A percentile compares a stretch with the other conserved stretches of the same genome.
Conservation (phyloP, 2,797 vertebrate genomes). For the Malurus splendens region DNA sequence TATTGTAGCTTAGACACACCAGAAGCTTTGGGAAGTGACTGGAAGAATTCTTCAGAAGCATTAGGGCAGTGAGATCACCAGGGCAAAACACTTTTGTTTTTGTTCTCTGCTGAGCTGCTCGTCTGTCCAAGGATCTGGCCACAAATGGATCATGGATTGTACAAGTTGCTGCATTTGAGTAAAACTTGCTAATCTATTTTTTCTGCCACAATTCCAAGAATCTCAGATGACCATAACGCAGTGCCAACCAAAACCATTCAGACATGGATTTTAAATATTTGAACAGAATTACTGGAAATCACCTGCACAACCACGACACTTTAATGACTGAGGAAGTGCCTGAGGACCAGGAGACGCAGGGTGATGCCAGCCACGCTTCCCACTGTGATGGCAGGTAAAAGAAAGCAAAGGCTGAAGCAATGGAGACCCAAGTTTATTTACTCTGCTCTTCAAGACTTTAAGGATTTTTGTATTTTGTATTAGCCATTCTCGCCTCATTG, state of each 20-base stretch:
- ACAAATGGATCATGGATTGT: neutral
- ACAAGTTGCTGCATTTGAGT: neutral
- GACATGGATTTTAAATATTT: neutral
- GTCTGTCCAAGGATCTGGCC: neutral
- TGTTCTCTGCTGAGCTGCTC: neutral
- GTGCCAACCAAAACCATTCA: neutral
- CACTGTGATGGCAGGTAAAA: neutral
- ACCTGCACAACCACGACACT: rapidly evolving
- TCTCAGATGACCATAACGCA: neutral
- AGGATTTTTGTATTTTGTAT: neutral
- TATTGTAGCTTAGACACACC: neutral
- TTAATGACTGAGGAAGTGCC: neutral
- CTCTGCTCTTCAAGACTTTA: neutral
- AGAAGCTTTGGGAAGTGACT: neutral
- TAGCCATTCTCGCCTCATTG: neutral
- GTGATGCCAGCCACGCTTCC: neutral
- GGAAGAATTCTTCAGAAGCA: neutral
- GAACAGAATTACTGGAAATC: neutral
- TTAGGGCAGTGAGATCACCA: neutral
- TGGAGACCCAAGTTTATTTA: neutral
- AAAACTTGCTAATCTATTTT: neutral
- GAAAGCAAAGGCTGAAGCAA: neutral
- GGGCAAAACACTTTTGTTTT: neutral
- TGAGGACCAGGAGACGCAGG: rapidly evolving
- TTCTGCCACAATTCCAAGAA: neutral